Percentiles rank a stretch among this genome's conserved stretches.
These are phyloP conservation scores for Erpobdella octoculata DNA, from an alignment of 2,888 invertebrate genomes.

Conservation along the genomic window DNA sequence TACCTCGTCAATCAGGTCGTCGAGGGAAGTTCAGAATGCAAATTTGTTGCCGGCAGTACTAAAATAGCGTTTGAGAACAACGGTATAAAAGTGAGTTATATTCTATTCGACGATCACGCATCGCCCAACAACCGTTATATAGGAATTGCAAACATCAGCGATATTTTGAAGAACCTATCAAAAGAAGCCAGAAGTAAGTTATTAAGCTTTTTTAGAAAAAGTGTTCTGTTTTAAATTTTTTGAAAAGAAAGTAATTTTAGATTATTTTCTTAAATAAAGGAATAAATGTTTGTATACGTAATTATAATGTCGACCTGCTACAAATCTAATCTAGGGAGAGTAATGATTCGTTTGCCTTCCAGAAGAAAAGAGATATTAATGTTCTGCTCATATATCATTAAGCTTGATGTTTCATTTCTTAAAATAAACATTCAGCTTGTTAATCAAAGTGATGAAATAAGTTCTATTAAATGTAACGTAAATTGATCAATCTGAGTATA, in stretches of 20 bases:
- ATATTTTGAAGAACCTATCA: background rate
- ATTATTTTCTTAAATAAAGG: background rate
- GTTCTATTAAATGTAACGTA: too few species aligned
- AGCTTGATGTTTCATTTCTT: too few species aligned
- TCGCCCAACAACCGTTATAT: background rate
- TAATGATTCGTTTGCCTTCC: too few species aligned
- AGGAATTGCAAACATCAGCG: background rate
- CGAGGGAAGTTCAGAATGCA: too few species aligned
- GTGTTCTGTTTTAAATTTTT: background rate
- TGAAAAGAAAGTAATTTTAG: background rate
- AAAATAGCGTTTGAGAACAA: background rate
- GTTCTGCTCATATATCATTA: too few species aligned
- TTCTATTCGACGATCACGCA: conserved; percentile 7
- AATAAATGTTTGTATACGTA: too few species aligned
- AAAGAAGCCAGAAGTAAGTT: conserved; percentile 1
- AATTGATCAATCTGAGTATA: too few species aligned
- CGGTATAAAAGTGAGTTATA: background rate
- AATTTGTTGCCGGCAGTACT: background rate
- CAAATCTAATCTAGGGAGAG: too few species aligned
- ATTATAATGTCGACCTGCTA: too few species aligned
- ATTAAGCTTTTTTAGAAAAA: background rate
- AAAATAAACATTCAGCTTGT: too few species aligned
- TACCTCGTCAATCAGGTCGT: background rate
- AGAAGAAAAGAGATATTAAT: too few species aligned
- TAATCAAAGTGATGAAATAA: too few species aligned